phyloP scores from a whole-genome alignment of 2,888 invertebrate genomes.

The Cyrtodaria siliqua region DNA sequence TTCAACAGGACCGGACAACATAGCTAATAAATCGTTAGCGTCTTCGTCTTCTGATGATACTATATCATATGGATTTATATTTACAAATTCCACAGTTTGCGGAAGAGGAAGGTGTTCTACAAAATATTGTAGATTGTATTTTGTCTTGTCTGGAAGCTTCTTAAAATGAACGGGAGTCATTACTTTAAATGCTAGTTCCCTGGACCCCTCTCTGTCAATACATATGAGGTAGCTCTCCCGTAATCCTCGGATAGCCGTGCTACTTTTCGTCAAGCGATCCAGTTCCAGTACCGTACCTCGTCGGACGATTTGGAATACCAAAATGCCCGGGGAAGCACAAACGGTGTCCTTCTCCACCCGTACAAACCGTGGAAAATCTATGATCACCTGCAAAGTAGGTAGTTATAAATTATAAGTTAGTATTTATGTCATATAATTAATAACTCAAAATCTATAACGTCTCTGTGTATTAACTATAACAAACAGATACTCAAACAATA shows the following conservation, averaged over 20 bases:
- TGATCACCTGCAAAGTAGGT: constrained; percentile 35
- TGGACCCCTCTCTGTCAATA: constrained; percentile 21
- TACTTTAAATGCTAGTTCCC: constrained; percentile 40
- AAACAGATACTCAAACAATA: no score
- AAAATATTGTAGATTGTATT: constrained; percentile 45
- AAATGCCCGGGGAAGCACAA: constrained; percentile 44
- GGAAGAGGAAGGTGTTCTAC: constrained; percentile 56
- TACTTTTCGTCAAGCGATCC: constrained; percentile 51
- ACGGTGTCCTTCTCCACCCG: constrained; percentile 43
- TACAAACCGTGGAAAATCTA: constrained; percentile 54
- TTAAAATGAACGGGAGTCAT: constrained; percentile 44
- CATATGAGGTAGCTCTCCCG: constrained; percentile 50
- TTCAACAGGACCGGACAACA: constrained; percentile 51
- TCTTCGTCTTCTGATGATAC: constrained; percentile 43
- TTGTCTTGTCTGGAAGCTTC: constrained; percentile 44
- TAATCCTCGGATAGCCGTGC: constrained; percentile 22
- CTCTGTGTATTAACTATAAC: no score
- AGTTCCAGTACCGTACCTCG: constrained; percentile 46
- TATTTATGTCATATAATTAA: no score
- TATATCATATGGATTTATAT: constrained; percentile 48
- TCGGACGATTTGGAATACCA: constrained; percentile 31
- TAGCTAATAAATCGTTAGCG: constrained; percentile 42
- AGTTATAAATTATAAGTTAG: no score
- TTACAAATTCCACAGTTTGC: constrained; percentile 45
- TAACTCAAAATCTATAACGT: no score